Percentiles rank a stretch among this genome's conserved stretches.
These are phyloP conservation scores for Epizoanthus rinbou DNA, from an alignment of 92 coral and sea anemone species.

Conservation along the genomic window DNA sequence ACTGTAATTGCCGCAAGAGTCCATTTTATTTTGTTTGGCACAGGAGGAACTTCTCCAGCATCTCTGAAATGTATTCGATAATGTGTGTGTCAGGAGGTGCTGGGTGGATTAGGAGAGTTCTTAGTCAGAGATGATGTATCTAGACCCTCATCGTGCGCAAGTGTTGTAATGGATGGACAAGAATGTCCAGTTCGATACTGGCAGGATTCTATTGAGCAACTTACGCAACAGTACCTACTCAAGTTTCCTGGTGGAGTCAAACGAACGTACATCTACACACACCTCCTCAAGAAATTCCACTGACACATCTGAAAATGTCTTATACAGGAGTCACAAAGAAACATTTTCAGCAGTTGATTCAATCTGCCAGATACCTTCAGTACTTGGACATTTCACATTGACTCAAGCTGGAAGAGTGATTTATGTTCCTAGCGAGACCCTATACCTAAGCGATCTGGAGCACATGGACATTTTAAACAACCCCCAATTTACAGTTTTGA, in stretches of 20 bases:
- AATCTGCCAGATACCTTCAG: background rate
- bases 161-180: conserved; percentile 33
- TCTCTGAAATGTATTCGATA: conserved; percentile 47
- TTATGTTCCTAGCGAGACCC: conserved; percentile 20
- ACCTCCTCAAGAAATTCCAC: too few relatives aligned
- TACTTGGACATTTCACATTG: conserved; percentile 31
- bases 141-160: conserved; percentile 47
- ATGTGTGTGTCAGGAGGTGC: conserved; percentile 40
- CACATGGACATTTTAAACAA: conserved; percentile 12
- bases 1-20: conserved; percentile 52
- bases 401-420: background rate
- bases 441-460: conserved; percentile 1
- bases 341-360: conserved; percentile 14
- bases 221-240: conserved; percentile 41
- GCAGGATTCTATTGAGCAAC: conserved; percentile 31
- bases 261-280: conserved; percentile 23
- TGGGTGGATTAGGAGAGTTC: conserved; percentile 45
- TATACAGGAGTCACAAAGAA: background rate
- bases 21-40: conserved; percentile 57
- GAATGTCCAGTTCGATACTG: conserved; percentile 46
- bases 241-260: conserved; percentile 45
- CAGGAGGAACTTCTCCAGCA: conserved; percentile 53
- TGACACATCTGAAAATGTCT: too few relatives aligned
- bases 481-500: background rate
- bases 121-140: conserved; percentile 44